phyloP scores from a whole-genome alignment of 2,113 vertebrate genomes.

The Dendrocopos noguchii region DNA sequence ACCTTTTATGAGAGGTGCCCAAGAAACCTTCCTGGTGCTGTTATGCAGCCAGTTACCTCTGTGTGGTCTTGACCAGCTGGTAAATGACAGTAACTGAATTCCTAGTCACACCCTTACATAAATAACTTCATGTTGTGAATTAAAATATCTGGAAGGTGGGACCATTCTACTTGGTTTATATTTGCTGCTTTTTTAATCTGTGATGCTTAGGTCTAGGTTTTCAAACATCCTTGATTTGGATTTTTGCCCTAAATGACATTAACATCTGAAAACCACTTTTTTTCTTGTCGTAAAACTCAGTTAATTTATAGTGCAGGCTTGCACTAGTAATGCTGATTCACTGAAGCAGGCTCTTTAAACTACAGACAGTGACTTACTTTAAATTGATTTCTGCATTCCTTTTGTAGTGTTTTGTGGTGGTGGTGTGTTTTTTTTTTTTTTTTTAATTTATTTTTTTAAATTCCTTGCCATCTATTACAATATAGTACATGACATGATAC shows the following conservation, averaged over 20 bases:
- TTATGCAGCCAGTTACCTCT: background rate
- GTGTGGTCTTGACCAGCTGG: constrained; percentile 15
- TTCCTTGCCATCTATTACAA: background rate
- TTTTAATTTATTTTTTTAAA: background rate
- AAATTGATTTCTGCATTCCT: background rate
- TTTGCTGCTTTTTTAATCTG: background rate
- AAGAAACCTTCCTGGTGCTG: background rate
- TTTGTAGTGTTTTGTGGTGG: background rate
- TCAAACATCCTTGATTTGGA: background rate
- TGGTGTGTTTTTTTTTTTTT: background rate
- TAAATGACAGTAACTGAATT: constrained; percentile 41
- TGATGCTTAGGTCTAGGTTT: background rate
- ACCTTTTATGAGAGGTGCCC: background rate
- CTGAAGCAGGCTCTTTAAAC: background rate
- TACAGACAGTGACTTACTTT: background rate
- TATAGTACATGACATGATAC: background rate
- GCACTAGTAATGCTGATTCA: background rate
- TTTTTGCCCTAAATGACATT: background rate
- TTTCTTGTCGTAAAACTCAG: background rate
- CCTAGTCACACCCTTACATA: constrained; percentile 34
- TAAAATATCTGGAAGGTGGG: constrained; percentile 23
- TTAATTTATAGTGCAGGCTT: background rate
- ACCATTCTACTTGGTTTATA: background rate
- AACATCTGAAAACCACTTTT: background rate
- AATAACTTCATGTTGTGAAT: constrained; percentile 28